Percentiles rank a stretch among this genome's conserved stretches.
phyloP scores from a whole-genome alignment of 2,888 invertebrate species.

The Drosophila diplacantha region DNA sequence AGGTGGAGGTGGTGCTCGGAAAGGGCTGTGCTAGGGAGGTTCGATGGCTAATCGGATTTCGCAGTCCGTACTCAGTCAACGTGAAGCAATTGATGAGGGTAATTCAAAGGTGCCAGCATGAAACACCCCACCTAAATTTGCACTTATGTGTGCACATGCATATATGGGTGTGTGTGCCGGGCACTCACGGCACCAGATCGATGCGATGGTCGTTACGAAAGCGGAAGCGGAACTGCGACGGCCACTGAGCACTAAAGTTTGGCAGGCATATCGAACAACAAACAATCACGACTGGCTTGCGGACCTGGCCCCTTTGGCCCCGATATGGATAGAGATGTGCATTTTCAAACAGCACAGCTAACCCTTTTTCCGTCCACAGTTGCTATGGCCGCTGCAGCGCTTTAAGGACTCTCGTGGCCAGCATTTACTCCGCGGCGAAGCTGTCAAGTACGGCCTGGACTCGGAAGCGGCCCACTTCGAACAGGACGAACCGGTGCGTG shows the following conservation, averaged over 20 bases:
- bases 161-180: neutral
- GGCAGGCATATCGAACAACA: conserved; percentile 46
- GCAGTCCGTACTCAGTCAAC: conserved; percentile 64
- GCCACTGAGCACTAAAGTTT: conserved; percentile 39
- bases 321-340: conserved; percentile 6
- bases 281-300: conserved; percentile 19
- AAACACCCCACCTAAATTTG: conserved; percentile 30
- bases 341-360: conserved; percentile 27
- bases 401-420: conserved; percentile 85
- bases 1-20: conserved; percentile 16
- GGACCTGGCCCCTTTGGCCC: neutral
- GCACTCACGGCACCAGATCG: conserved; percentile 11
- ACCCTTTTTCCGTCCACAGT: conserved; percentile 78
- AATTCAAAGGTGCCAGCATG: conserved; percentile 66
- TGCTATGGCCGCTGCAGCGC: conserved; percentile 90
- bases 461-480: conserved; percentile 73
- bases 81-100: conserved; percentile 68
- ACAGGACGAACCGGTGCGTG: conserved; percentile 71
- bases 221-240: conserved; percentile 60
- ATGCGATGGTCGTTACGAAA: conserved; percentile 41
- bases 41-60: conserved; percentile 66
- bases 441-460: conserved; percentile 77
- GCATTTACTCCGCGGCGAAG: conserved; percentile 80
- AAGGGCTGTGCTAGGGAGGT: conserved; percentile 21
- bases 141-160: neutral